Evolutionary conservation across 2,113 vertebrate species (phyloP), one percentile per base, ranked within the genome.

Genomic region (Cheilinus undulatus): DNA sequence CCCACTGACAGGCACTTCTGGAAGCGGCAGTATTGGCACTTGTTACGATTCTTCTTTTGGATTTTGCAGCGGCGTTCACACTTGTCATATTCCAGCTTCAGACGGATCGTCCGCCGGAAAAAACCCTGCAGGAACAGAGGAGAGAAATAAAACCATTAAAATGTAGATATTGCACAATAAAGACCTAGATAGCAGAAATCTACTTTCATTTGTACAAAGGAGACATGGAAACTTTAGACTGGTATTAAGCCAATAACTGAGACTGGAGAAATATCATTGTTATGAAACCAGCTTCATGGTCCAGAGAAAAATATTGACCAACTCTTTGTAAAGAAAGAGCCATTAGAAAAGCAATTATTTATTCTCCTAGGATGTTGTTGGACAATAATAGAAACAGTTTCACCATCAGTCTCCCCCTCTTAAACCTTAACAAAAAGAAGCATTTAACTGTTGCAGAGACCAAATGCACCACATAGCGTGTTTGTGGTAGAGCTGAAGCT

Each of bases 41-140:
- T 99, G 61, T 99, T 99, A n/a, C 97, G 95, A 38, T 98, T 99
- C 91, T 97, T 99, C 82, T 99, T 99, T 91, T 97, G 97, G 73
- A 99, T 99, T 91, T 98, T 99, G 92, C 97, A 99, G 89, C 83
- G 94, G 15, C 95, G 97, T 40, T 97, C 96, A 14, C 97, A 99
- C 57, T 90, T 95, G 80, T 97, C 97, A 0, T 99, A 99, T 3
- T 89, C 91, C 84, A 99, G 93, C 88, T 99, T 99, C 50, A 99
- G 94, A 42, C 97, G 96, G 54, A 99, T 96, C 0, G 97, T 99
- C 70, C 97, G 90, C 72, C 97, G 93, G 60, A 99, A 99, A 92
- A 99, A 99, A 0, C 97, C 97, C 97, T 99, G 73, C 0, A 56
- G 59, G 50, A 69, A 28, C 24, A 53, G 12, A 1, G 7, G 8